Conservation (phyloP, 1,140 invertebrate genomes). For the Caerostris extrusa region DNA sequence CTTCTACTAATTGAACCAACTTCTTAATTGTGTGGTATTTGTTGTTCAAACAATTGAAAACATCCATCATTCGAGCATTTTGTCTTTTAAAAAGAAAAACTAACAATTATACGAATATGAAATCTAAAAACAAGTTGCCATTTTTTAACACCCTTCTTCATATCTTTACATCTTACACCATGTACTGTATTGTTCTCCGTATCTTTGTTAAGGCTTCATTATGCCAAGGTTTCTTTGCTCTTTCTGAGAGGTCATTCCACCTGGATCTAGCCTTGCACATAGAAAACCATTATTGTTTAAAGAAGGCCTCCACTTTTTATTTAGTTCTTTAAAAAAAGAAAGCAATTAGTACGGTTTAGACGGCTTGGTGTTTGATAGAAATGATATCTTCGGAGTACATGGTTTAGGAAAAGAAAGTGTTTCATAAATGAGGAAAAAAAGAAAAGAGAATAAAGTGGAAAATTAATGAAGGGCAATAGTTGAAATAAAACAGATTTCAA, state of each 20-base stretch:
- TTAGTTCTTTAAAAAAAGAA: neutral
- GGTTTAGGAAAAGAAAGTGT: neutral
- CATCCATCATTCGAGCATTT: neutral
- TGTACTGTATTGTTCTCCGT: neutral
- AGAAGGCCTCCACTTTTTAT: neutral
- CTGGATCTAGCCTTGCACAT: neutral
- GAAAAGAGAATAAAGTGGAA: neutral
- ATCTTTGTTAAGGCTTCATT: neutral
- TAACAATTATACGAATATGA: neutral
- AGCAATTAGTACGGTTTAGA: neutral
- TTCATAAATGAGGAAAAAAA: neutral
- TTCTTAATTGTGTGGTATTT: neutral
- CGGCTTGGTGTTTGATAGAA: neutral
- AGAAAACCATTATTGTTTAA: neutral
- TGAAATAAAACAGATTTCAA: no score
- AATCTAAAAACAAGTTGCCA: neutral
- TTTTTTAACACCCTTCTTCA: neutral
- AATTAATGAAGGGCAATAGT: no score
- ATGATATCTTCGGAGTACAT: neutral
- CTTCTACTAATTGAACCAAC: neutral
- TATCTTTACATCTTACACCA: neutral
- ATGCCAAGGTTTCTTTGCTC: neutral
- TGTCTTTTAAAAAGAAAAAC: neutral
- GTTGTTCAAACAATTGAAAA: neutral
- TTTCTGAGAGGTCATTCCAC: constrained; percentile 22